Evolutionary conservation across 1,140 invertebrate species (phyloP).

Genomic region (Scaptomyza montana): DNA sequence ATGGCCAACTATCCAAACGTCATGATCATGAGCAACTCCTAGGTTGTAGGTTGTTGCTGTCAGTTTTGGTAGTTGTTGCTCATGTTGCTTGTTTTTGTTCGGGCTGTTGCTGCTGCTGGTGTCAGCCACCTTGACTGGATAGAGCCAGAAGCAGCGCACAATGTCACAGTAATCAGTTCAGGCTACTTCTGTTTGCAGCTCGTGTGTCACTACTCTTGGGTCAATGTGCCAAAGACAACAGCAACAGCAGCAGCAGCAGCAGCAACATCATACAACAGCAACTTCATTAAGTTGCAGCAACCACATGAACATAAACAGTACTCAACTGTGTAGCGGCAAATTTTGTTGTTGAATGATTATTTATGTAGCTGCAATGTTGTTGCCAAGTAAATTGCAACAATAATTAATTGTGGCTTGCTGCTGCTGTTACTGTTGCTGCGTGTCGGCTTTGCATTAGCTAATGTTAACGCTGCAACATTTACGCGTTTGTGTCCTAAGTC

Average conservation of each 20-base stretch:
- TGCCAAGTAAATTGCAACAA: slow-evolving; percentile 32
- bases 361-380: slow-evolving; percentile 59
- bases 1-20: slow-evolving; percentile 36
- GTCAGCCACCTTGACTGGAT: slow-evolving; percentile 69
- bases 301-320: slow-evolving; percentile 28
- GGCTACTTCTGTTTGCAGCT: slow-evolving; percentile 26
- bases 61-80: slow-evolving; percentile 6
- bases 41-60: slow-evolving; percentile 2
- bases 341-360: slow-evolving; percentile 33
- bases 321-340: slow-evolving; percentile 63
- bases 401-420: slow-evolving; percentile 37
- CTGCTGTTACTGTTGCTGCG: slow-evolving; percentile 24
- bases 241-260: slow-evolving; percentile 11
- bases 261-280: background rate
- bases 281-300: slow-evolving; percentile 22
- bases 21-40: slow-evolving; percentile 18
- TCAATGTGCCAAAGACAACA: slow-evolving; percentile 57
- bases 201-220: slow-evolving; percentile 10
- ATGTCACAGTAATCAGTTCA: slow-evolving; percentile 35
- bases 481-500: slow-evolving; percentile 49
- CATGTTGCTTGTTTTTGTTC: slow-evolving; percentile 18
- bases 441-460: slow-evolving; percentile 39
- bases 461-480: slow-evolving; percentile 12
- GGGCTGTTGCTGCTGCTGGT: slow-evolving; percentile 23
- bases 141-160: slow-evolving; percentile 21